Base-by-base conservation (phyloP, 2,888 invertebrate genomes). In the Macrosiphum euphorbiae region DNA sequence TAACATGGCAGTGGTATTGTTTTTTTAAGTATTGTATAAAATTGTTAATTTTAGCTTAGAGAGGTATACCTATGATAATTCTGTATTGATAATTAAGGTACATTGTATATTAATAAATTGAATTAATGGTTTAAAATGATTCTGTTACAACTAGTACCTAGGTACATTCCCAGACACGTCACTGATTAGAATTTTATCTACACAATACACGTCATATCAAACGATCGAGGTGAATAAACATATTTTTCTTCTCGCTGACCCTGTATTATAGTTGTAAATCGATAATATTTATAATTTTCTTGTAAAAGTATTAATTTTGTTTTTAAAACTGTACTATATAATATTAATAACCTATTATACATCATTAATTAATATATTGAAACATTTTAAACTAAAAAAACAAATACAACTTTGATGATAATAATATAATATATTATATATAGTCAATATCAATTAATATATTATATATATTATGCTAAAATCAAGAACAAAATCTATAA, bases 401-500 rank as follows among this genome's bases (percentile, higher is more conserved):
- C 8, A 35, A 20, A 78, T 78, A 78, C 0, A 35, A 78, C 8
- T 78, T 78, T 35, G 7, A 78, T 35, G 7, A 35, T 78, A 78
- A 35, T 78, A 35, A 44, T 87, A 87, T 28, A n/a, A 44, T 86
- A n/a, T 87, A 50, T 28, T n/a, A 87, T 50, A 10, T 50, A 16
- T 88, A 88, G 8, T 67, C 67, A 78, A 28, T 52, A 55, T 55
- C 24, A 88, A 52, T 47, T 20, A 20, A 90, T 89, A 78, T 91
- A 61, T 92, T 13, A 52, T 78, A 10, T 52, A 55, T 55, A 85
- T 84, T 44, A 90, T 91, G 41, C 28, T 87, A 92, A 50, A 92
- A 35, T 87, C 16, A 92, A 92, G 50, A 50, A 87, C 20, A 86
- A 86, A 86, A 50, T 13, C 20, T 35, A 87, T 87, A 61, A 61